Percentiles rank a stretch among this genome's conserved stretches.
Evolutionary conservation across 2,797 vertebrate species (phyloP).

Genomic region (Erethizon dorsatum): DNA sequence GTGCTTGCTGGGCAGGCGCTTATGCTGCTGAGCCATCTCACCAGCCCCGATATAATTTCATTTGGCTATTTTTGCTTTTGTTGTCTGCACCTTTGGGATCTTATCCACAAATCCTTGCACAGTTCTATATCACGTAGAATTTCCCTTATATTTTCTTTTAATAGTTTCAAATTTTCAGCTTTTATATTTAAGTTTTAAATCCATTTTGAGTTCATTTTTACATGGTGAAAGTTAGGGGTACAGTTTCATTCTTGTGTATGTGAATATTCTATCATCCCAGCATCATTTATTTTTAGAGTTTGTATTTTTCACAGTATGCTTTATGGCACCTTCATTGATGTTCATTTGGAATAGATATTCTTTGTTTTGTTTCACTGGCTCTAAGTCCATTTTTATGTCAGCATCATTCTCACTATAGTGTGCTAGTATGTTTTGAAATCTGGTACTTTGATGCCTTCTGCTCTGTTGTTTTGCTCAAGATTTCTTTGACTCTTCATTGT

Average conservation of each 20-base stretch:
- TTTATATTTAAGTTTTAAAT: background rate
- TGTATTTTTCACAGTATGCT: background rate
- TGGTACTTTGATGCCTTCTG: background rate
- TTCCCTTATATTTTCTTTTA: background rate
- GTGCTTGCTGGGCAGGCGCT: no score
- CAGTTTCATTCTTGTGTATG: background rate
- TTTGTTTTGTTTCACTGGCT: background rate
- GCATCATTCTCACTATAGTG: background rate
- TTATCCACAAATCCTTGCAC: background rate
- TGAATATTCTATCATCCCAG: background rate
- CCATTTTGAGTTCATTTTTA: background rate
- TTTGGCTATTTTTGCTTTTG: background rate
- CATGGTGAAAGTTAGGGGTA: background rate
- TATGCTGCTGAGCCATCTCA: no score
- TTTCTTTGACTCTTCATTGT: background rate
- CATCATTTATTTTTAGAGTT: background rate
- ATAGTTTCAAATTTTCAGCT: background rate
- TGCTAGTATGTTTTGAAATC: background rate
- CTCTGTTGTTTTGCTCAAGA: background rate
- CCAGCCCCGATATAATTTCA: background rate
- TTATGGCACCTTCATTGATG: background rate
- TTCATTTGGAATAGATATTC: background rate
- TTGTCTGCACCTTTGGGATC: background rate
- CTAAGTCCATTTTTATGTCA: background rate
- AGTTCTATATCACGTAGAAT: background rate